Base-by-base conservation (phyloP, 2,797 vertebrate species). In the Spheniscus humboldti region DNA sequence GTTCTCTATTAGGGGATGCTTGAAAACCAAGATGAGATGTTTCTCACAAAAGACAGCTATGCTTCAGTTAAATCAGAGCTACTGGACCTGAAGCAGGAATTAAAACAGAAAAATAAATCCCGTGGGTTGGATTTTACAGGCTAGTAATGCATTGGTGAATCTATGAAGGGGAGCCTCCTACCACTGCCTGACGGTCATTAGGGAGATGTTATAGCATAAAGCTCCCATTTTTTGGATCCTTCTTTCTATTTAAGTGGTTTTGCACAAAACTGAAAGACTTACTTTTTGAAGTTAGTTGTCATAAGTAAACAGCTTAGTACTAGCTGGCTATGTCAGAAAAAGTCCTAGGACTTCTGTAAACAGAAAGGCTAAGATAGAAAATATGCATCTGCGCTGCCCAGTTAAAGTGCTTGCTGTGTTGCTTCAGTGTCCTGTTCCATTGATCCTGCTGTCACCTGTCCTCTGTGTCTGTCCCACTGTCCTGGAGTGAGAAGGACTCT, bases 341-440 rank as follows among this genome's bases (percentile, higher is more conserved):
- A n/a, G 18, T 59, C 31, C 23, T 52, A 50, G n/a, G n/a, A 48
- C 57, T 75, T 86, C 43, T 59, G 12, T 67, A 60, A 68, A n/a
- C 33, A 75, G 55, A 67, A 41, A 67, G 2, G 13, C n/a, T 79
- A 25, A 48, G 33, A 55, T 37, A 53, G 69, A 67, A 87, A 79
- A 53, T 23, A 20, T 1, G 6, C 2, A 13, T 31, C 22, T 76
- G 7, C 1, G 0, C 48, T 31, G n/a, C 39, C 20, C 6, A 3
- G 67, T 57, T 68, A 50, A 79, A 77, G 56, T 66, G 24, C 25
- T 86, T 82, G 9, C 56, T 53, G 19, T 63, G 37, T 73, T 81
- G 23, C 57, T 63, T 93, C 66, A 66, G n/a, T 47, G 41, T 91
- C 62, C 31, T 56, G 3, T 71, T 80, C 22, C n/a, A 27, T 48